Percentiles rank a stretch among this genome's conserved stretches.
Conservation (phyloP, 2,113 vertebrate species). For the Tupaia tana region DNA sequence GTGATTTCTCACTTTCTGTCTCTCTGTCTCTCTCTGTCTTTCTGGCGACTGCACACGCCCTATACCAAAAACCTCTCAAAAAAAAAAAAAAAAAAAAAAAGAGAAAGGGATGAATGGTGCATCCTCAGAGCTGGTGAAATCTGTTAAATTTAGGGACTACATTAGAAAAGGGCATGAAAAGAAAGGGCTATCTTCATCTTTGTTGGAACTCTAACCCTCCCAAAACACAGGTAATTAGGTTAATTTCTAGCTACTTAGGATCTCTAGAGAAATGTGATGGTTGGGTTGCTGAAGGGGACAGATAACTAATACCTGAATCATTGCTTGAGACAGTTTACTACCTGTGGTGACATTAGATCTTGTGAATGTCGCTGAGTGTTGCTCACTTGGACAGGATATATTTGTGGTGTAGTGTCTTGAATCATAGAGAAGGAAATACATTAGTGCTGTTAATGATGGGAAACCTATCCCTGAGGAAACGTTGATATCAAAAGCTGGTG, state of each 20-base stretch:
- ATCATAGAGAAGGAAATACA: constrained; percentile 12
- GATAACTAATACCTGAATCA: constrained; percentile 13
- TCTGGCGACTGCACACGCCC: too few species aligned
- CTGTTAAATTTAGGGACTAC: not conserved
- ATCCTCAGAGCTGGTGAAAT: not conserved
- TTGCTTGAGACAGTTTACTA: constrained; percentile 43
- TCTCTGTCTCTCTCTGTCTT: too few species aligned
- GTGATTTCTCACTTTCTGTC: too few species aligned
- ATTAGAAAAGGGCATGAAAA: constrained; percentile 36
- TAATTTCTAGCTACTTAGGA: constrained; percentile 45
- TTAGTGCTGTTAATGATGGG: constrained; percentile 35
- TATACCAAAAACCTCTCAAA: too few species aligned
- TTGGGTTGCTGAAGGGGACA: constrained; percentile 30
- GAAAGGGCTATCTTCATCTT: constrained; percentile 45
- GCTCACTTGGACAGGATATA: not conserved
- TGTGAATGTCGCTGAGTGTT: not conserved
- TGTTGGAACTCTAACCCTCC: not conserved
- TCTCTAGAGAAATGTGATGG: not conserved
- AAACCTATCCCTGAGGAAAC: constrained; percentile 43
- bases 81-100: too few species aligned
- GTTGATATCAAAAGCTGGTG: constrained; percentile 28
- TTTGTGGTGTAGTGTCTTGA: not conserved
- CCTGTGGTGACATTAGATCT: constrained; percentile 37
- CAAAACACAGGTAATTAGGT: constrained; percentile 39
- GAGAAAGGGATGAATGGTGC: not conserved